phyloP scores from a whole-genome alignment of 2,113 vertebrate genomes.

The Plectropomus leopardus region DNA sequence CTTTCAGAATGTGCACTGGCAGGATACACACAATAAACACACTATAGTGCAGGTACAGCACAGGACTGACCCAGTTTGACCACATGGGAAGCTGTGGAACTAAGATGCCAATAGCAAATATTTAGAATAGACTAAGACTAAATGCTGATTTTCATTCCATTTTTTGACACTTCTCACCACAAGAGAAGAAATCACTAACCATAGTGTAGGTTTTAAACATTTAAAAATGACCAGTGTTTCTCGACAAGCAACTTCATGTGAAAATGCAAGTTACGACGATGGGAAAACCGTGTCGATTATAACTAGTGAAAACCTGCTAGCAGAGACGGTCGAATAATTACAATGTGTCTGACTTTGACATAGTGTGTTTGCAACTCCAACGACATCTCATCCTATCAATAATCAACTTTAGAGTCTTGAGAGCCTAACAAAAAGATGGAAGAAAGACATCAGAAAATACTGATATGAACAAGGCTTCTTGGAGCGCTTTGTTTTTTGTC shows the following conservation, averaged over 20 bases:
- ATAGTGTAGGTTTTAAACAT: background rate
- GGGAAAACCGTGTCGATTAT: background rate
- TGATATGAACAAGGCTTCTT: too few species aligned
- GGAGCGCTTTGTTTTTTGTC: too few species aligned
- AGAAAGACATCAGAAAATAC: too few species aligned
- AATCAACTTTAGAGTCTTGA: background rate
- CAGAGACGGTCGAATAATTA: background rate
- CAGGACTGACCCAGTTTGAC: background rate
- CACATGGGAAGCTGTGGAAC: background rate
- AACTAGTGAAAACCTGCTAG: background rate
- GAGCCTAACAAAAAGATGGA: too few species aligned
- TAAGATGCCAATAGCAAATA: background rate
- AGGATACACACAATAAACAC: background rate
- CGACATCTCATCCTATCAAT: background rate
- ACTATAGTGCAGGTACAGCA: background rate
- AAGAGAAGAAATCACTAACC: background rate
- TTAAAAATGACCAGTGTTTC: background rate
- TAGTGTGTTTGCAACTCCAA: background rate
- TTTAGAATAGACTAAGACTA: too few species aligned
- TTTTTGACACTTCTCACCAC: too few species aligned
- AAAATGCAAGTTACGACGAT: background rate
- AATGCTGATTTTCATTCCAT: too few species aligned
- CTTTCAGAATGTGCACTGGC: slow-evolving; percentile 11
- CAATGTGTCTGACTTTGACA: background rate
- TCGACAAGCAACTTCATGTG: background rate